Evolutionary conservation across 92 coral and sea anemone genomes (phyloP), one percentile per base, ranked within the genome.

Genomic region (Epizoanthus ramosus): DNA sequence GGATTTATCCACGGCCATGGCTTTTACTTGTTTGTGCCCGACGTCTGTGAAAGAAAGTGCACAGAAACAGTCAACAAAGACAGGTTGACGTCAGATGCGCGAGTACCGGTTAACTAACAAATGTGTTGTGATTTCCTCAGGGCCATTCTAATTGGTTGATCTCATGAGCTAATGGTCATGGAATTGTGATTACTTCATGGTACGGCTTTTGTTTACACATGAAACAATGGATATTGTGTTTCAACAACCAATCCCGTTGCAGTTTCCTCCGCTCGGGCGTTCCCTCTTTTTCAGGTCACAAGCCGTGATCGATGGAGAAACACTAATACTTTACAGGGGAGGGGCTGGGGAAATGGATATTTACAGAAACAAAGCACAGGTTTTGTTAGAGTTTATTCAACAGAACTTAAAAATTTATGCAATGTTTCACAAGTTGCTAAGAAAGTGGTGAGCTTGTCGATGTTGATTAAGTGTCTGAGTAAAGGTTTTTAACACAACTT

Each of bases 121-220:
- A 77, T 89, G 81, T 83, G 88, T 81, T 73, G 74, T 91, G 88
- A 74, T 80, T 28, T 64, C 70, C 80, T 86, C 89, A 92, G 92
- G 61, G 35, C 81, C 79, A 54, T 81, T 91, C 95, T 93, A 83
- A 93, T 93, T 93, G 98, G 98, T 59, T 63, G 47, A 33, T 79
- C n/a, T 84, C 83, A 93, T 93, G 89, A 93, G 95, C 95, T 93
- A 95, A 93, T 93, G 81, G 86, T 63, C 84, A 61, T 85, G 98
- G 98, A 93, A 93, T 93, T 92, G 80, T 89, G 93, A 93, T 93
- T 91, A 93, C 98, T 93, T 89, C 98, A 93, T 93, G 95, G 87
- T 72, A 86, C 88, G 80, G 64, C 89, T 90, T 85, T 80, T 91
- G 88, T 89, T 93, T 86, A 93, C 92, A 91, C 83, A 85, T 84